These are phyloP conservation scores for Sinohyriopsis cumingii DNA, from an alignment of 2,888 invertebrate genomes.

Conservation along the genomic window DNA sequence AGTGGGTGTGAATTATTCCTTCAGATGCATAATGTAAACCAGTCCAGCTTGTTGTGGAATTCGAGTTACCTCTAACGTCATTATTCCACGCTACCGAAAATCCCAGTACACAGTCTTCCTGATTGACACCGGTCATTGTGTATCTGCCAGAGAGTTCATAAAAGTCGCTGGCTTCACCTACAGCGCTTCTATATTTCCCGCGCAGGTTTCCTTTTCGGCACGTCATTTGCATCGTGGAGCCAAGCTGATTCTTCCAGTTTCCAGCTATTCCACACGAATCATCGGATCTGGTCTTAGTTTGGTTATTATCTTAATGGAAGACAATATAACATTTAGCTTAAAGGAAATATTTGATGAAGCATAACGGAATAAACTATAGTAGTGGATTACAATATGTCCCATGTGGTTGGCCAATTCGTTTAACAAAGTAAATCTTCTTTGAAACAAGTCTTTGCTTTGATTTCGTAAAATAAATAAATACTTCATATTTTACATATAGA, in stretches of 20 bases:
- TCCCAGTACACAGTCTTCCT: conserved; percentile 3
- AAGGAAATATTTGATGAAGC: no score
- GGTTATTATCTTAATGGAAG: no score
- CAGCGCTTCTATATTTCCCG: conserved; percentile 12
- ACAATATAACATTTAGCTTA: no score
- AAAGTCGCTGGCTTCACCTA: conserved; percentile 8
- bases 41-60: conserved; percentile 9
- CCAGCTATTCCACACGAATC: conserved; percentile 4
- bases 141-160: conserved; percentile 14
- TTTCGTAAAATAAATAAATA: no score
- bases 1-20: conserved; percentile 5
- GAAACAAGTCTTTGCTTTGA: no score
- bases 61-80: conserved; percentile 6
- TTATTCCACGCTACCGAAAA: conserved; percentile 17
- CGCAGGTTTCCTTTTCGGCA: conserved; percentile 7
- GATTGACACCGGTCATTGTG: conserved; percentile 4
- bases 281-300: no score
- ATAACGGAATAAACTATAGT: no score
- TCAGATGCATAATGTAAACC: conserved; percentile 7
- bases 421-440: no score
- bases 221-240: conserved; percentile 4
- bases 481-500: no score
- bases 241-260: conserved; percentile 14
- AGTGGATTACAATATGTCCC: no score
- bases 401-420: no score